Evolutionary conservation across 2,888 invertebrate species (phyloP), one percentile per base, ranked within the genome.

Genomic region (Apotomis betuletana): DNA sequence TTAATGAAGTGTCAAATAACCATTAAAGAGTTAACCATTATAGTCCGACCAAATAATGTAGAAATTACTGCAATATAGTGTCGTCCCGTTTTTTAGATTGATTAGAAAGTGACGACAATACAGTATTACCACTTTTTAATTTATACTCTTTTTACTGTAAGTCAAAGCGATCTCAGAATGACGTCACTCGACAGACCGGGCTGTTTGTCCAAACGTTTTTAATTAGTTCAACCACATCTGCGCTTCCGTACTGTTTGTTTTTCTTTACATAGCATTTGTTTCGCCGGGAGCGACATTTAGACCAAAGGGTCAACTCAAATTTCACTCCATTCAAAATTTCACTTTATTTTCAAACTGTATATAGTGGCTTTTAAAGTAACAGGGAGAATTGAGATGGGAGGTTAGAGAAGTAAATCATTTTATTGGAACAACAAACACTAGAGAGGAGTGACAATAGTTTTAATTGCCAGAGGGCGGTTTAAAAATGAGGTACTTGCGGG

Each of bases 391-490:
- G 49, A 46, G 9, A 65, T 65, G 46, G 5, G 65, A 57, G 65
- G 3, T 55, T 55, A 4, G 55, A 5, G 44, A 57, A 65, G 9
- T 57, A 46, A 44, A 27, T 65, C 5, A 27, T 54, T 65, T 44
- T 65, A 49, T 58, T 51, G 58, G 51, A 59, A 38, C 67, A 67
- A 59, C 67, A 67, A 67, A 67, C 58, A 67, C 58, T 67, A 58
- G 63, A 64, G 67, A 15, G 67, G 55, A 67, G 67, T 67, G 67
- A 67, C 67, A 67, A 67, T 67, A 67, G 67, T 67, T 67, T 58
- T 67, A 67, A 67, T 67, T 67, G 59, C 49, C 58, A 15, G 59
- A 67, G 67, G 67, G 67, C 38, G 59, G 51, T 67, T 59, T 67
- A 51, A 67, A 59, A 59, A 67, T 41, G 51, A 38, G 58, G 67